Evolutionary conservation across 2,888 invertebrate genomes (phyloP), one percentile per base, ranked within the genome.

Genomic region (Laothoe populi): DNA sequence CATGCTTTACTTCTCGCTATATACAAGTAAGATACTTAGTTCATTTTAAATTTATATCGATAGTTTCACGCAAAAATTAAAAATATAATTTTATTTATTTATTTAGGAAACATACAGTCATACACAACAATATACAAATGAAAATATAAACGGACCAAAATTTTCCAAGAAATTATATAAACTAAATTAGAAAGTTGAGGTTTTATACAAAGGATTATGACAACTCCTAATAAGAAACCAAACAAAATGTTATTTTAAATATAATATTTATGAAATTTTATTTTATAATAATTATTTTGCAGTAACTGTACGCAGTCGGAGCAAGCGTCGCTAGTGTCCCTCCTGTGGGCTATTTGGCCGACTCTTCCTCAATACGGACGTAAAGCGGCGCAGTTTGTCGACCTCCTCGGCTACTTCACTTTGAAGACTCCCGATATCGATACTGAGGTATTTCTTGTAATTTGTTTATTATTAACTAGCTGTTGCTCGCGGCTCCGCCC

Each of bases 361-460:
- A 92, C 96, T 57, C 91, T 99, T 62, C 97, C 98, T 0, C 95
- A 96, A 62, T 98, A 98, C 82, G 99, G 99, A 0, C 95, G 97
- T 1, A 97, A 99, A 85, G 98, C 99, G 0, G 97, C 98, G 0
- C 99, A 99, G 86, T 99, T 99, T 88, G 98, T 99, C 0, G 99
- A 99, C 85, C 94, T 99, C 0, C 94, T 99, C 5, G 99, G 99
- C 0, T 99, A 98, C 86, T 97, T 99, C 81, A 97, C 98, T 0
- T 93, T 99, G 23, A 97, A 97, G 83, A 97, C 96, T 0, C 95
- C 95, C 1, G 94, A 95, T 64, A 94, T 95, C 61, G 94, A 94
- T 3, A 94, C 95, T 42, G 95, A 95, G 89, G 94, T 94, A 73
- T 66, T 63, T 59, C 7, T 35, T 61, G 26, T 23, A 23, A 21